Percentiles rank a stretch among this genome's conserved stretches.
Evolutionary conservation across 2,888 invertebrate species (phyloP).

Genomic region (Amphimallon solstitiale): DNA sequence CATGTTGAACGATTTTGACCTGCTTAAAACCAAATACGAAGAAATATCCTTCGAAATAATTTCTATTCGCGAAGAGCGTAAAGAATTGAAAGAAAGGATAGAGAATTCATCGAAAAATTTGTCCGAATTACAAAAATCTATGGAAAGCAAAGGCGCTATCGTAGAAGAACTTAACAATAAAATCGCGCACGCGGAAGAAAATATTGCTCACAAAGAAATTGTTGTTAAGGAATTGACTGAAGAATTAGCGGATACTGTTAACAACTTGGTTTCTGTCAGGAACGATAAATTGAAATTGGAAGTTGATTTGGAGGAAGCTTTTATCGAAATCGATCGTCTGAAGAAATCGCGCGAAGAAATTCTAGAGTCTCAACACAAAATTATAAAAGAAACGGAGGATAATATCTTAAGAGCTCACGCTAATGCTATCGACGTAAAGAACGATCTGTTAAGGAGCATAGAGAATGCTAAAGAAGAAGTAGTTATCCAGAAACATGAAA

Average conservation of each 20-base stretch:
- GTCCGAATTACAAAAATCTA: conserved; percentile 18
- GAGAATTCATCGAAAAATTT: conserved; percentile 31
- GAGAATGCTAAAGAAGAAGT: conserved; percentile 48
- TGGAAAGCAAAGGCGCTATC: conserved; percentile 28
- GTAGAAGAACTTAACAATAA: conserved; percentile 29
- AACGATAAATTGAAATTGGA: conserved; percentile 41
- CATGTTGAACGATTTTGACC: conserved; percentile 35
- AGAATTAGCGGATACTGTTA: conserved; percentile 38
- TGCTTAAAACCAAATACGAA: conserved; percentile 35
- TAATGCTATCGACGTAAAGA: conserved; percentile 50
- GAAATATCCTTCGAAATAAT: conserved; percentile 23
- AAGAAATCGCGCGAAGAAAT: conserved; percentile 52
- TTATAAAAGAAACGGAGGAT: conserved; percentile 53
- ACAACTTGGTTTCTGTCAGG: conserved; percentile 36
- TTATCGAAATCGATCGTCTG: conserved; percentile 49
- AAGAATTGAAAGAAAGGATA: conserved; percentile 29
- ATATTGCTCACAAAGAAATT: background rate
- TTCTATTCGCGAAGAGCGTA: conserved; percentile 16
- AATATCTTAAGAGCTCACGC: conserved; percentile 51
- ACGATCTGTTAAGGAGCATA: conserved; percentile 48
- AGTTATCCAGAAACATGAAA: conserved; percentile 34
- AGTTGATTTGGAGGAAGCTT: conserved; percentile 31
- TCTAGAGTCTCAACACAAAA: conserved; percentile 50
- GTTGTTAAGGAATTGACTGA: conserved; percentile 17
- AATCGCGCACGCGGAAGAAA: conserved; percentile 4